These are phyloP conservation scores for Orchestia grillus DNA, from an alignment of 1,140 invertebrate species.

Conservation along the genomic window DNA sequence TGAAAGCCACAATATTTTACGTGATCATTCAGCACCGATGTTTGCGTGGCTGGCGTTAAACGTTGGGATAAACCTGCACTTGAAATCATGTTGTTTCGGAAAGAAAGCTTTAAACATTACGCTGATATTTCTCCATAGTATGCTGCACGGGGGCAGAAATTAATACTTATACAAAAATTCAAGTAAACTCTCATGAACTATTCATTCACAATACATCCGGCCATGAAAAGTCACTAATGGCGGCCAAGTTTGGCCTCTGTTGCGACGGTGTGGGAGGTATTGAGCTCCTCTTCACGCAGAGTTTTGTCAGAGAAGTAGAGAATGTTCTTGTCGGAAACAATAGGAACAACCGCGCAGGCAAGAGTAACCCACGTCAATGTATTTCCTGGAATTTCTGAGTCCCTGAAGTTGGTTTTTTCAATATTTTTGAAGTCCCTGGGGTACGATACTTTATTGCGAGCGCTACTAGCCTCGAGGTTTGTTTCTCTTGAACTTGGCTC, in stretches of 20 bases:
- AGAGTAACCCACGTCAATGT: background rate
- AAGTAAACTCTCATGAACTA: too few relatives aligned
- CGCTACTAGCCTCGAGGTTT: background rate
- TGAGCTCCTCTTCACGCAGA: background rate
- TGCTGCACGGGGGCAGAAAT: background rate
- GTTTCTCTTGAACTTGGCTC: background rate
- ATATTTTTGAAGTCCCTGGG: background rate
- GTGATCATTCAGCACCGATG: background rate
- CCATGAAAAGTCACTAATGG: too few relatives aligned
- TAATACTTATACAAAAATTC: too few relatives aligned
- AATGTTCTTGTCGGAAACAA: background rate
- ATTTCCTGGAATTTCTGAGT: background rate
- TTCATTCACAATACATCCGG: too few relatives aligned
- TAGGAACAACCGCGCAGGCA: background rate
- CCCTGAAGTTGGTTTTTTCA: background rate
- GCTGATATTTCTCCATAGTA: background rate
- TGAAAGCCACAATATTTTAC: background rate
- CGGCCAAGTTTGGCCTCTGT: too few relatives aligned
- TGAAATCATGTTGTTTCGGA: background rate
- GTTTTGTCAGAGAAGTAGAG: background rate
- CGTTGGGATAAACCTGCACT: background rate
- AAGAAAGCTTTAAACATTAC: background rate
- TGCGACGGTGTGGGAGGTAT: too few relatives aligned
- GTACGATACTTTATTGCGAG: background rate
- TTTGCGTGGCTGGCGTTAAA: background rate